phyloP scores from a whole-genome alignment of 2,888 invertebrate species.

The Pristionchus exspectatus region DNA sequence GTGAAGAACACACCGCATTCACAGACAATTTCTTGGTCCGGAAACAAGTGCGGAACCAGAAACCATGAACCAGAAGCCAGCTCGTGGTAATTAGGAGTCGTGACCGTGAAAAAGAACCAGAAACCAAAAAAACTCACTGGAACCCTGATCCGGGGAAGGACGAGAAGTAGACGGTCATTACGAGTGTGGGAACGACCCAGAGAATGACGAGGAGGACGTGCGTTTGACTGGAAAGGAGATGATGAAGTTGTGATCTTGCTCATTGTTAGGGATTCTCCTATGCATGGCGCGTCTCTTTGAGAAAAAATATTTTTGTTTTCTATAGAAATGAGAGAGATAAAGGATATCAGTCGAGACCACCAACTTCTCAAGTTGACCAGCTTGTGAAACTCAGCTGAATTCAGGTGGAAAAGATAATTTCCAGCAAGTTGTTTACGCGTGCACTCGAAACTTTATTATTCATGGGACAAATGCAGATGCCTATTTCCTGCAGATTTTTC shows the following conservation, averaged over 20 bases:
- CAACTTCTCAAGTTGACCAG: too few species aligned
- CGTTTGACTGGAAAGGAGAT: background rate
- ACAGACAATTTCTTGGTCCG: too few species aligned
- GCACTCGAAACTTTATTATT: background rate
- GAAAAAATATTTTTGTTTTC: too few species aligned
- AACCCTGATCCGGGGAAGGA: conserved; percentile 81
- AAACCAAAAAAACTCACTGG: conserved; percentile 26
- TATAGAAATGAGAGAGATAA: too few species aligned
- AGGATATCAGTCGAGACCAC: too few species aligned
- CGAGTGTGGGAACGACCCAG: conserved; percentile 83
- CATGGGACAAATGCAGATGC: background rate
- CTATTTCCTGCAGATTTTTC: background rate
- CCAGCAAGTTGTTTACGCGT: background rate
- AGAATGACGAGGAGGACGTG: conserved; percentile 81
- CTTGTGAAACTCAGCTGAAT: too few species aligned
- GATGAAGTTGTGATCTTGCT: too few species aligned
- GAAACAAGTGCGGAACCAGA: too few species aligned
- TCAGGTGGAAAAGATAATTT: background rate
- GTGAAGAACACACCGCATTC: too few species aligned
- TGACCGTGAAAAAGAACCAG: background rate
- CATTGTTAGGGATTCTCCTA: too few species aligned
- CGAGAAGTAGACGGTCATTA: conserved; percentile 82
- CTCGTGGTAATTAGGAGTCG: too few species aligned
- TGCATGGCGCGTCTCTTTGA: too few species aligned
- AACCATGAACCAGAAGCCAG: background rate